Evolutionary conservation across 2,797 vertebrate species (phyloP).

Genomic region (Chiropotes sagulatus): DNA sequence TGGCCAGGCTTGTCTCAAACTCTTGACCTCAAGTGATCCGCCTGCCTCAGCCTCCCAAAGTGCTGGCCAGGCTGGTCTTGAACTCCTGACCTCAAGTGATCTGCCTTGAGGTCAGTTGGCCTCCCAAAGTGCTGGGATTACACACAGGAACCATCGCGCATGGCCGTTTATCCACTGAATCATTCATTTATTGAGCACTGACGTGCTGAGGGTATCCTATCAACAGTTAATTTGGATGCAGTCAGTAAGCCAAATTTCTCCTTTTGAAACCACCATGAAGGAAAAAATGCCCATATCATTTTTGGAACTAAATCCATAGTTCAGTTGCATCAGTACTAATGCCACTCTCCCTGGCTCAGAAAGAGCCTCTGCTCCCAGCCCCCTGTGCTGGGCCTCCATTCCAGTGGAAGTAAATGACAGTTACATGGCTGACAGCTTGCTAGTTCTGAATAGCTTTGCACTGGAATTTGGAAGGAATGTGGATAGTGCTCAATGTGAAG

Average conservation of each 20-base stretch:
- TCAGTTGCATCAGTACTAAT: neutral
- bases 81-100: neutral
- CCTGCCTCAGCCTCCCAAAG: neutral
- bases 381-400: neutral
- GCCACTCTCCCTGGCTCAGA: too few relatives aligned
- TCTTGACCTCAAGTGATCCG: neutral
- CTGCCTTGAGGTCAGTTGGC: neutral
- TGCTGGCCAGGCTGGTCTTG: neutral
- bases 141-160: neutral
- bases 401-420: neutral
- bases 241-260: neutral
- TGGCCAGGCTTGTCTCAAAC: neutral
- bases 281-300: neutral
- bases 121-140: neutral
- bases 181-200: neutral
- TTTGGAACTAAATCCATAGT: slow-evolving; percentile 8
- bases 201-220: neutral
- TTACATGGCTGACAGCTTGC: neutral
- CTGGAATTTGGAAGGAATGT: slow-evolving; percentile 69
- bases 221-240: neutral
- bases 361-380: neutral
- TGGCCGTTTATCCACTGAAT: neutral
- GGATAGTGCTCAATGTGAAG: neutral
- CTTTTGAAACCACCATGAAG: neutral
- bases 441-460: slow-evolving; percentile 1